Conservation (phyloP, 2,113 vertebrate genomes). For the Chrysochloris asiatica region DNA sequence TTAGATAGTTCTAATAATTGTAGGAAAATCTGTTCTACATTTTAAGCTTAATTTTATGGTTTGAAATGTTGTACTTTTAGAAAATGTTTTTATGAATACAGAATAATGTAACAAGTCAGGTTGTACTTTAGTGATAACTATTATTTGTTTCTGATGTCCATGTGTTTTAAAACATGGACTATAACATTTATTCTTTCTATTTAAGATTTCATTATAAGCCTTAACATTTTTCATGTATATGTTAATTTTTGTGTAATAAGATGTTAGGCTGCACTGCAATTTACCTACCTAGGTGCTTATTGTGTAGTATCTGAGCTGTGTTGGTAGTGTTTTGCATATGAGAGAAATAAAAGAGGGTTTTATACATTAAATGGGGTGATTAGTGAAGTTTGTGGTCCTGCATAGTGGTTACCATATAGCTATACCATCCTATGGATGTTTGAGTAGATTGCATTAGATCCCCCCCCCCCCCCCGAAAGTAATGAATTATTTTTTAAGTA, state of each 20-base stretch:
- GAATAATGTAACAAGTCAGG: neutral
- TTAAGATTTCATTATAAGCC: neutral
- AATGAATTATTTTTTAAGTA: neutral
- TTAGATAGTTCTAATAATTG: neutral
- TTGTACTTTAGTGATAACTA: neutral
- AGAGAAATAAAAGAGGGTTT: slow-evolving; percentile 14
- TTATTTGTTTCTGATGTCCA: slow-evolving; percentile 7
- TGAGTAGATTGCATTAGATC: slow-evolving; percentile 6
- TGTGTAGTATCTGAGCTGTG: neutral
- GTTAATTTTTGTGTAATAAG: neutral
- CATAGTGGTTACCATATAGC: neutral
- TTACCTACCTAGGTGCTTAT: slow-evolving; percentile 10
- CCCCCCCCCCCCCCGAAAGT: neutral
- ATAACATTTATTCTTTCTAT: neutral
- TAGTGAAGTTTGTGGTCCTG: neutral
- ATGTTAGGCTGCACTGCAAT: neutral
- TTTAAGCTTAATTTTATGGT: neutral
- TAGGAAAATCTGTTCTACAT: neutral
- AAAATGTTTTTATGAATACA: slow-evolving; percentile 16
- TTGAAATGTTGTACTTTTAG: neutral
- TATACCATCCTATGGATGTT: slow-evolving; percentile 14
- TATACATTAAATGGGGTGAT: neutral
- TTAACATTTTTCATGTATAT: slow-evolving; percentile 2
- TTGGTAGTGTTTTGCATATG: neutral
- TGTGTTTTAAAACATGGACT: neutral